Conservation (phyloP, 2,797 vertebrate genomes). For the Chromobotia macracanthus region DNA sequence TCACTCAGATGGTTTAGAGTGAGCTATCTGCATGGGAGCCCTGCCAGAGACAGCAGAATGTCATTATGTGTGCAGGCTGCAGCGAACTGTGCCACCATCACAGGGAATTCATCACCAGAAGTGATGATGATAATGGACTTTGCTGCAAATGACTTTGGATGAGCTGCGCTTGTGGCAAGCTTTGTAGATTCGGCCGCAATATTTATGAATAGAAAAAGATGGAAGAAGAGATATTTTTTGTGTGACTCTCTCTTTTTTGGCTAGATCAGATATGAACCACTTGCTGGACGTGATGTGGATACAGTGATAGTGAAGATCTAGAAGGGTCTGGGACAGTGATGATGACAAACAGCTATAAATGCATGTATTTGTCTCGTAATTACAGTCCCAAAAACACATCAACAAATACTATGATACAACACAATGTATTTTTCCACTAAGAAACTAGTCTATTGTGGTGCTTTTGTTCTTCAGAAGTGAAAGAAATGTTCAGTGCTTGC, state of each 20-base stretch:
- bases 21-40: constrained; percentile 76
- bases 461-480: neutral
- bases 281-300: constrained; percentile 8
- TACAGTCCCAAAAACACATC: neutral
- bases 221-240: constrained; percentile 13
- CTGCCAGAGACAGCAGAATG: constrained; percentile 93
- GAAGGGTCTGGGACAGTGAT: constrained; percentile 20
- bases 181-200: constrained; percentile 67
- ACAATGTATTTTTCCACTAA: constrained; percentile 5
- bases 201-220: constrained; percentile 64
- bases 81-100: constrained; percentile 80
- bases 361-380: constrained; percentile 6
- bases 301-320: neutral
- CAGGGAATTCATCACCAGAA: constrained; percentile 86
- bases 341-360: constrained; percentile 28
- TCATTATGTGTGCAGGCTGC: constrained; percentile 85
- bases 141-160: constrained; percentile 89
- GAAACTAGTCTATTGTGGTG: neutral
- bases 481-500: neutral
- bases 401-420: neutral
- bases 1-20: constrained; percentile 73
- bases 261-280: constrained; percentile 25
- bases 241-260: constrained; percentile 6
- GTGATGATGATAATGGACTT: constrained; percentile 88
- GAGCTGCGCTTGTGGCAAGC: constrained; percentile 79